These are phyloP conservation scores for Didymodactylos carnosus DNA, from an alignment of 2,888 invertebrate genomes.

Conservation along the genomic window DNA sequence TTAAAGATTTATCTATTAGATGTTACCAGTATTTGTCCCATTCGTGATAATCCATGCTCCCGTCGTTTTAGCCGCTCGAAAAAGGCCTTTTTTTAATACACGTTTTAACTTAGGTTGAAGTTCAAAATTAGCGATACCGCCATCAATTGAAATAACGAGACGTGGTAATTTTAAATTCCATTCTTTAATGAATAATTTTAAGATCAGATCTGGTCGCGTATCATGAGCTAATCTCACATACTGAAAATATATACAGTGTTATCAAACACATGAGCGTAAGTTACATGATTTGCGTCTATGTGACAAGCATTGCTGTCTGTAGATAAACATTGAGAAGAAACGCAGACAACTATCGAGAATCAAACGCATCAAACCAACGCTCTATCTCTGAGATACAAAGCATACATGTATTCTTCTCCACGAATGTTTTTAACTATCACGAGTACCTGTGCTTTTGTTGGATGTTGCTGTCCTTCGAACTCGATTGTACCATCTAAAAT, in stretches of 20 bases:
- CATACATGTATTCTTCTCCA: not conserved
- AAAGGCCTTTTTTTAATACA: conserved; percentile 71
- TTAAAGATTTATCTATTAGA: not conserved
- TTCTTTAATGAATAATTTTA: conserved; percentile 73
- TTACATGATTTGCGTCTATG: no score
- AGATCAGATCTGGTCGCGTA: conserved; percentile 73
- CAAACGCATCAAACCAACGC: no score
- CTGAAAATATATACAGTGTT: no score
- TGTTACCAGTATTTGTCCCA: conserved; percentile 38
- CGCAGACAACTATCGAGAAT: no score
- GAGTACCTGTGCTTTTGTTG: conserved; percentile 39
- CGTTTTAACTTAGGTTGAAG: conserved; percentile 82
- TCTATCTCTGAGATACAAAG: not conserved
- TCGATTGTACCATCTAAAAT: conserved; percentile 81
- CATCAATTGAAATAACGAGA: conserved; percentile 85
- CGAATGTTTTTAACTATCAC: not conserved
- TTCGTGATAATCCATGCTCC: conserved; percentile 93
- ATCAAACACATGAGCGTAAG: no score
- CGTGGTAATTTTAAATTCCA: conserved; percentile 90
- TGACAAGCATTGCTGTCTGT: no score
- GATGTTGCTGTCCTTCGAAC: conserved; percentile 61
- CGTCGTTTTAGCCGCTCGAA: conserved; percentile 89
- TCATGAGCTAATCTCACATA: conserved; percentile 83
- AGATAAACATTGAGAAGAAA: no score
- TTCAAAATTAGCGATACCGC: conserved; percentile 91